A percentile compares a stretch with the other conserved stretches of the same genome.
Conservation (phyloP, 1,140 invertebrate species). For the Drosophila sp. region DNA sequence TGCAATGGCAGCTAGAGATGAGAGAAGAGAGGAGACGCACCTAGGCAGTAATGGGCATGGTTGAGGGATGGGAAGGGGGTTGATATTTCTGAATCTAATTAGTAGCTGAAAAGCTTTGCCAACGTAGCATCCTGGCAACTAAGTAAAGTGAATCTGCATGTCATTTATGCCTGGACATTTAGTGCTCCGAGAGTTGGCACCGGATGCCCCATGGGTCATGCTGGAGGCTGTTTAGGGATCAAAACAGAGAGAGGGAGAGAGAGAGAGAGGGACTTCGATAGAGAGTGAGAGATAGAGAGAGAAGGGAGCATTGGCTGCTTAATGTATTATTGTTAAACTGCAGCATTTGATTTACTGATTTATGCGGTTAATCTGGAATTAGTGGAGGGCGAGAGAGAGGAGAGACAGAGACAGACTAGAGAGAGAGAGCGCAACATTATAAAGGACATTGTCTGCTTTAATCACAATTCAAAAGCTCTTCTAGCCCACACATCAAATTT, state of each 20-base stretch:
- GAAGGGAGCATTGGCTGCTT: conserved; percentile 14
- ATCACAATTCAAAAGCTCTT: conserved; percentile 42
- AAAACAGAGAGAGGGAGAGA: conserved; percentile 2
- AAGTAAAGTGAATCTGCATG: conserved; percentile 77
- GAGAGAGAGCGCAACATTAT: not conserved
- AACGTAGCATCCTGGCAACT: conserved; percentile 47
- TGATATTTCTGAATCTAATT: conserved; percentile 67
- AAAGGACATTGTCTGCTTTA: conserved; percentile 16
- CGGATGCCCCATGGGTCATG: conserved; percentile 4
- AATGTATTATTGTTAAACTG: conserved; percentile 52
- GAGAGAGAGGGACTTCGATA: too few species aligned
- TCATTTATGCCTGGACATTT: conserved; percentile 79
- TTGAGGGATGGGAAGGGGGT: not conserved
- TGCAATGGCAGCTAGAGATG: conserved; percentile 3
- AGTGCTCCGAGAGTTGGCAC: conserved; percentile 44
- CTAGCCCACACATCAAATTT: conserved; percentile 41
- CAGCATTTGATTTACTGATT: conserved; percentile 52
- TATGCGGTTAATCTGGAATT: conserved; percentile 33
- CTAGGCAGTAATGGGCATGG: not conserved
- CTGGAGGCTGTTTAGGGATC: conserved; percentile 15
- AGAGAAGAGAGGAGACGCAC: conserved; percentile 11
- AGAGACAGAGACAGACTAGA: not conserved
- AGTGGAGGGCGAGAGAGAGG: not conserved
- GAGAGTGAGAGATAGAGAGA: not conserved
- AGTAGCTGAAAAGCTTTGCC: conserved; percentile 72